phyloP scores from a whole-genome alignment of 1,140 invertebrate species.

The Sarcophaga bullata region DNA sequence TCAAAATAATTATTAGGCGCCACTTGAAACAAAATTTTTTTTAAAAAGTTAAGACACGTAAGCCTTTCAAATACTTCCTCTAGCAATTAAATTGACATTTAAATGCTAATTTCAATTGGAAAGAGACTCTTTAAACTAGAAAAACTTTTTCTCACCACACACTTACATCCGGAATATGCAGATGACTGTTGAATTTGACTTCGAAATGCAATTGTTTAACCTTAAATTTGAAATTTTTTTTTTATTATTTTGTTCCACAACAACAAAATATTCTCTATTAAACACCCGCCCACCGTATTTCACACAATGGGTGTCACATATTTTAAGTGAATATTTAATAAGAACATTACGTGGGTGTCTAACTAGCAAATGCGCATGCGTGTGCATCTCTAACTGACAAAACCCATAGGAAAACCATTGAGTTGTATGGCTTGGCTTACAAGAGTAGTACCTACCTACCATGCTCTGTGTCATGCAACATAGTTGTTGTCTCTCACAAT shows the following conservation, averaged over 20 bases:
- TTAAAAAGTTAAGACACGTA: no score
- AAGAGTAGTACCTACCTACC: no score
- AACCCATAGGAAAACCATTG: background rate
- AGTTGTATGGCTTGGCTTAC: no score
- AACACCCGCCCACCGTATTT: slow-evolving; percentile 4
- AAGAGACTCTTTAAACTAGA: background rate
- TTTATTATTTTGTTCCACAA: no score
- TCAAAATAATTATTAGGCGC: no score
- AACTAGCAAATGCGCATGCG: background rate
- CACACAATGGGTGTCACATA: slow-evolving; percentile 19
- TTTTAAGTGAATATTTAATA: slow-evolving; percentile 3
- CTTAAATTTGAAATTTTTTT: no score
- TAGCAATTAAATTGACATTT: background rate
- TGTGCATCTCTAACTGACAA: background rate
- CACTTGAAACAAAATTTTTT: no score
- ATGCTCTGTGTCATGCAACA: background rate
- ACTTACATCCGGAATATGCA: background rate
- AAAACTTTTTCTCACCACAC: background rate
- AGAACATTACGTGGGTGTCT: slow-evolving; percentile 17
- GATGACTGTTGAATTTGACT: background rate
- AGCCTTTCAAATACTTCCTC: background rate
- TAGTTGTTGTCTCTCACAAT: background rate
- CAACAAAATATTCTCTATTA: background rate
- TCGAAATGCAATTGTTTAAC: no score
- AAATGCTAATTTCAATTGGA: background rate